A percentile compares a stretch with the other conserved stretches of the same genome.
Evolutionary conservation across 1,140 invertebrate species (phyloP).

Genomic region (Hycleus phaleratus): DNA sequence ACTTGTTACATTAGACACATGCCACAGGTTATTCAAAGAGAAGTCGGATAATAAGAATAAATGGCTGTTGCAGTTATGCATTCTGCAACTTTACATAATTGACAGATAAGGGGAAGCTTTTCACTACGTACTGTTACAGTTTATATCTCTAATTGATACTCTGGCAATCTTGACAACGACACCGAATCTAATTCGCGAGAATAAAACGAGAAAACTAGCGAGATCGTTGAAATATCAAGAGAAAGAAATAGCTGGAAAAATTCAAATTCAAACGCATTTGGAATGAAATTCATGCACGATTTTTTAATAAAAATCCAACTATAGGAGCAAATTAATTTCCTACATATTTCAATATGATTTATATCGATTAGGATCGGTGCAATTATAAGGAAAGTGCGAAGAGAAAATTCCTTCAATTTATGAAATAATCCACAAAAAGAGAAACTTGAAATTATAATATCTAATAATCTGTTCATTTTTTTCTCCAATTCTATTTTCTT

Average conservation of each 20-base stretch:
- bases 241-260: too few relatives aligned
- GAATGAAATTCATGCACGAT: too few relatives aligned
- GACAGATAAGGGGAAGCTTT: background rate
- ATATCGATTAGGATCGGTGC: conserved; percentile 6
- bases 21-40: conserved; percentile 9
- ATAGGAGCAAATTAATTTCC: conserved; percentile 4
- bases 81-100: conserved; percentile 7
- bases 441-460: conserved; percentile 20
- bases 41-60: conserved; percentile 16
- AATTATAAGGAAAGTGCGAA: conserved; percentile 23
- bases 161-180: too few relatives aligned
- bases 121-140: too few relatives aligned
- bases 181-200: too few relatives aligned
- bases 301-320: too few relatives aligned
- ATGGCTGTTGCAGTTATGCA: conserved; percentile 1
- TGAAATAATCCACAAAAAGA: conserved; percentile 21
- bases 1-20: conserved; percentile 17
- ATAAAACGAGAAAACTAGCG: too few relatives aligned
- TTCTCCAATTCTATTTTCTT: background rate
- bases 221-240: too few relatives aligned
- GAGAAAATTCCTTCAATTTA: conserved; percentile 16
- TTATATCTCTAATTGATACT: too few relatives aligned
- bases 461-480: background rate
- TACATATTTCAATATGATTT: conserved; percentile 9
- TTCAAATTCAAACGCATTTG: too few relatives aligned